phyloP scores from a whole-genome alignment of 2,113 vertebrate genomes.

The Leptodactylus fuscus region DNA sequence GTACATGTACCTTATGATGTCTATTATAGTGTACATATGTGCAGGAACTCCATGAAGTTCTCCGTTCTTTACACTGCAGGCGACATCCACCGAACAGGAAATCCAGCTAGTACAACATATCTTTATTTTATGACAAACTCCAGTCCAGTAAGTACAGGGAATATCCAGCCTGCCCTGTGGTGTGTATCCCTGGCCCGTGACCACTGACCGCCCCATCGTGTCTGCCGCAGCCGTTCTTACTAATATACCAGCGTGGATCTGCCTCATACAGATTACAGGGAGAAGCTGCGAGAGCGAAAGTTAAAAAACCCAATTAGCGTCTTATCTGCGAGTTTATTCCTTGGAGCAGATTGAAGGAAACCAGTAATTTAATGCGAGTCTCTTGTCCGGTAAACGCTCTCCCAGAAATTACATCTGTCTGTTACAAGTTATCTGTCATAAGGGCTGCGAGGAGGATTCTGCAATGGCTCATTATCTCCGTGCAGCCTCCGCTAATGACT shows the following conservation, averaged over 20 bases:
- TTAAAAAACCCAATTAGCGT: constrained; percentile 47
- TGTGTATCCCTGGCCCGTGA: background rate
- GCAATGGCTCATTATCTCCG: constrained; percentile 34
- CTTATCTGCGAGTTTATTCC: constrained; percentile 45
- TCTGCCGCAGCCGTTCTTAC: background rate
- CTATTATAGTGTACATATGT: too few species aligned
- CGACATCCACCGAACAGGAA: too few species aligned
- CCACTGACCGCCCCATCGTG: too few species aligned
- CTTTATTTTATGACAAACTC: too few species aligned
- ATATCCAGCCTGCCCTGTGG: too few species aligned
- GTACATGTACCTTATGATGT: too few species aligned
- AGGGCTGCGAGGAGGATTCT: background rate
- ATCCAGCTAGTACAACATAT: too few species aligned
- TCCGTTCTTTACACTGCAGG: too few species aligned
- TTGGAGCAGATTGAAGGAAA: constrained; percentile 31
- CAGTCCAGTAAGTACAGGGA: too few species aligned
- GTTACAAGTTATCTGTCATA: constrained; percentile 51
- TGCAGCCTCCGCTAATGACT: constrained; percentile 43
- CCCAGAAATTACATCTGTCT: constrained; percentile 43
- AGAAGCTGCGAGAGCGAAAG: constrained; percentile 14
- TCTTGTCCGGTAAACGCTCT: constrained; percentile 47
- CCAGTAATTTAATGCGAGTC: constrained; percentile 52
- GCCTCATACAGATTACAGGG: constrained; percentile 6
- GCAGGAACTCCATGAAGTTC: too few species aligned
- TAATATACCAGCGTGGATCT: background rate